phyloP scores from a whole-genome alignment of 2,888 invertebrate genomes.

The Stramonita haemastoma region DNA sequence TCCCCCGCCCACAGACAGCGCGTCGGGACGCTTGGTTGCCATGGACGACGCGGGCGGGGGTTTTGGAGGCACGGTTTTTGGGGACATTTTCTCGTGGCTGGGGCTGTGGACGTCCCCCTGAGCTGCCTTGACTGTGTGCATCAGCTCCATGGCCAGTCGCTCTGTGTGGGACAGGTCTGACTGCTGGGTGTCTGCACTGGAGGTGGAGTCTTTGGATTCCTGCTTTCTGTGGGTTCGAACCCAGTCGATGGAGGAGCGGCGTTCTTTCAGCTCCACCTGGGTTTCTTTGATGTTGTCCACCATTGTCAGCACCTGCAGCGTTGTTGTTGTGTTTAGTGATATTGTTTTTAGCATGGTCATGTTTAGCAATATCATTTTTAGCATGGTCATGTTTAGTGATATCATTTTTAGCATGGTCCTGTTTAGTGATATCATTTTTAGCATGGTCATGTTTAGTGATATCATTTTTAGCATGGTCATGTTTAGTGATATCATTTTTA shows the following conservation, averaged over 20 bases:
- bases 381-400: no score
- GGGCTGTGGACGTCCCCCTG: background rate
- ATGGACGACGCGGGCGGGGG: constrained; percentile 24
- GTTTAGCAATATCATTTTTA: no score
- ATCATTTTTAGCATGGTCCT: no score
- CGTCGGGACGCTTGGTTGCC: constrained; percentile 51
- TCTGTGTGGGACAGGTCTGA: constrained; percentile 61
- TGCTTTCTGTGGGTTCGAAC: constrained; percentile 74
- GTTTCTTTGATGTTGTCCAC: constrained; percentile 97
- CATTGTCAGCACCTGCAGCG: constrained; percentile 91
- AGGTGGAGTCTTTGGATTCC: constrained; percentile 73
- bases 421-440: no score
- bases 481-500: no score
- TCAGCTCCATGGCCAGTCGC: constrained; percentile 38
- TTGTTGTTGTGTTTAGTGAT: no score
- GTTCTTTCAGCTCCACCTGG: constrained; percentile 90
- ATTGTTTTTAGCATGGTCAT: no score
- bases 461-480: no score
- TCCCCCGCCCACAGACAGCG: constrained; percentile 50
- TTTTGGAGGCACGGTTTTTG: background rate
- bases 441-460: no score
- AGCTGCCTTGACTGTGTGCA: background rate
- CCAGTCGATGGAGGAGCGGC: constrained; percentile 76
- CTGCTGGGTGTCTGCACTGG: constrained; percentile 71
- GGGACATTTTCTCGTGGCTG: background rate